Percentiles rank a stretch among this genome's conserved stretches.
phyloP scores from a whole-genome alignment of 2,113 vertebrate genomes.

The Fregata magnificens region DNA sequence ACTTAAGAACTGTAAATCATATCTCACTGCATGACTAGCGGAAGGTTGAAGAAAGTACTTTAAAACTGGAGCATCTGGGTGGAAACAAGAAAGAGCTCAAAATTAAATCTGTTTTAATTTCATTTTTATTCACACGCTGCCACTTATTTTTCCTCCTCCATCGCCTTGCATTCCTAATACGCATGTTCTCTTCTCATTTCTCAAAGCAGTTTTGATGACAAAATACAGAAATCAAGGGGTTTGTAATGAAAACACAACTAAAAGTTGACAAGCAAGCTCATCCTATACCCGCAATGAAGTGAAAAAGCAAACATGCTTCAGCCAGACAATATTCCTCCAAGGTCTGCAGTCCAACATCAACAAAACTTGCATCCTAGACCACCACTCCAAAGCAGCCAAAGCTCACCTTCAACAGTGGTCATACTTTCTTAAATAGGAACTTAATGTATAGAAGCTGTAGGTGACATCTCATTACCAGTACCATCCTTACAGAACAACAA shows the following conservation, averaged over 20 bases:
- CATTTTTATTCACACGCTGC: neutral
- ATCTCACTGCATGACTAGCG: fast-evolving
- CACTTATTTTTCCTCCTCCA: neutral
- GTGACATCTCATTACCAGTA: neutral
- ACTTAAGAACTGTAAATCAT: neutral
- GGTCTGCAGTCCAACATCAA: neutral
- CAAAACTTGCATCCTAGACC: neutral
- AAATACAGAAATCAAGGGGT: neutral
- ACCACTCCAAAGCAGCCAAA: neutral
- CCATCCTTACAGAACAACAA: neutral
- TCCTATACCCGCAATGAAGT: neutral
- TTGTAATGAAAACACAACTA: neutral
- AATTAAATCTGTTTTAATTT: neutral
- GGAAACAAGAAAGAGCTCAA: neutral
- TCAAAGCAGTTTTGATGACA: neutral
- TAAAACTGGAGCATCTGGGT: neutral
- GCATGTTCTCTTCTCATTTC: neutral
- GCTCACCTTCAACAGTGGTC: fast-evolving
- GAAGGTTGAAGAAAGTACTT: neutral
- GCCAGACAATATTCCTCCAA: neutral
- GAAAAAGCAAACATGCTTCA: neutral
- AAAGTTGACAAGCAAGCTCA: neutral
- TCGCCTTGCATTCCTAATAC: neutral
- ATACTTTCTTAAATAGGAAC: neutral
- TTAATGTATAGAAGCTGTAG: neutral